Evolutionary conservation across 2,113 vertebrate genomes (phyloP), one percentile per base, ranked within the genome.

Genomic region (Colaptes auratus): DNA sequence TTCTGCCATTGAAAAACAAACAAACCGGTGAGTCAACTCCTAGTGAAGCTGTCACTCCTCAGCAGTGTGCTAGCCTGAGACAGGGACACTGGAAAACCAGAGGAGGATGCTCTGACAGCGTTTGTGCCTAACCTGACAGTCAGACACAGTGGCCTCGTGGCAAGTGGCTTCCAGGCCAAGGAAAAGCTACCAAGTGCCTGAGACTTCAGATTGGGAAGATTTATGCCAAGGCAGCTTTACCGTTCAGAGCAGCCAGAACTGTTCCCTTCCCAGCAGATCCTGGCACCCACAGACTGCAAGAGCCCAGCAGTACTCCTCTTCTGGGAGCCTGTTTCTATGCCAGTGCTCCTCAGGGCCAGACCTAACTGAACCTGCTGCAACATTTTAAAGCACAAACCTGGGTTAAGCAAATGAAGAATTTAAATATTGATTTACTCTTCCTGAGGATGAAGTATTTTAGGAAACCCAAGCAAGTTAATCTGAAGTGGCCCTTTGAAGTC

Each of bases 381-480:
- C 36, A 52, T 27, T 53, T 39, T 2, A 8, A 65, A 71, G 81
- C 25, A 28, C 3, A 33, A 90, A 55, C 20, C 30, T 48, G 8
- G 23, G 87, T 76, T 21, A 89, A 76, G 27, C 33, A 90, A 90
- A 90, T 60, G 23, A 74, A 39, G 36, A 94, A 52, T 60, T 81
- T 67, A 83, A 95, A 81, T 64, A 71, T 19, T 70, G 33, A 71
- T 76, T 89, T 75, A 60, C 18, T 78, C 11, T 36, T 80, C 12
- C 55, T 44, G 60, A 77, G 77, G 36, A 81, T 35, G 3, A 88
- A 83, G 30, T 44, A 42, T 53, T 78, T 92, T 44, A 36, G 30
- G 58, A 86, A 96, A 86, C 52, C 27, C 30, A 83, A 83, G 76
- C 56, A 80, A 71, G 92, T 78, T 28, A 81, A 86, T 72, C 69